A percentile compares a stretch with the other conserved stretches of the same genome.
Evolutionary conservation across 2,113 vertebrate genomes (phyloP).

Genomic region (Pitta sordida): DNA sequence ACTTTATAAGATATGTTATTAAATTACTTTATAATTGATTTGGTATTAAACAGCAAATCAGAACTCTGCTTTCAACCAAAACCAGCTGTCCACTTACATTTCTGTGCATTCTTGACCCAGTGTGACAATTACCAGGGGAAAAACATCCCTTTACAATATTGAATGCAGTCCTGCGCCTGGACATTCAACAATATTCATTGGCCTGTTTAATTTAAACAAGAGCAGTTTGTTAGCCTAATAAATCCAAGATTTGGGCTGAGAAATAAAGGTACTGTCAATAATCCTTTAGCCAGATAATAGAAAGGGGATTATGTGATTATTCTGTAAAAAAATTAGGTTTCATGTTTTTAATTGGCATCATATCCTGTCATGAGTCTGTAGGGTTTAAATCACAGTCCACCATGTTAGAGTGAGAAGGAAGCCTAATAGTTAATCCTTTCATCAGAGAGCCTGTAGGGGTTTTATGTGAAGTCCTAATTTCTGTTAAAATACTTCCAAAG

Average conservation of each 20-base stretch:
- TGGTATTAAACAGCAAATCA: constrained; percentile 62
- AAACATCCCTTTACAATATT: constrained; percentile 61
- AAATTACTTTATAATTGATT: constrained; percentile 42
- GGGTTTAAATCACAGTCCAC: constrained; percentile 74
- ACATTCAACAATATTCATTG: constrained; percentile 55
- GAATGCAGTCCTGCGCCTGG: constrained; percentile 26
- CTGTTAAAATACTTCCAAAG: constrained; percentile 70
- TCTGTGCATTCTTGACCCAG: constrained; percentile 40
- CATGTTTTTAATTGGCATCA: constrained; percentile 76
- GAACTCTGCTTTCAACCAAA: constrained; percentile 46
- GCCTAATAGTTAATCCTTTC: constrained; percentile 70
- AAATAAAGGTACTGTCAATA: constrained; percentile 72
- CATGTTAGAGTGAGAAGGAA: constrained; percentile 60
- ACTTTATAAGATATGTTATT: constrained; percentile 54
- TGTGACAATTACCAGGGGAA: constrained; percentile 39
- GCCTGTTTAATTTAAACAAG: constrained; percentile 65
- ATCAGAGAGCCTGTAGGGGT: constrained; percentile 60
- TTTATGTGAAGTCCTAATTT: constrained; percentile 71
- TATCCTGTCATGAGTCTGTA: constrained; percentile 70
- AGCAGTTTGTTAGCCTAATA: constrained; percentile 66
- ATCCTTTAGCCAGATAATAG: constrained; percentile 66
- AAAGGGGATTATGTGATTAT: constrained; percentile 71
- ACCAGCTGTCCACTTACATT: constrained; percentile 33
- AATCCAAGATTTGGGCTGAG: constrained; percentile 59
- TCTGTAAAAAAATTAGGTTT: constrained; percentile 75